These are phyloP conservation scores for Drosophila kuntzei DNA, from an alignment of 2,888 invertebrate genomes.

Conservation along the genomic window DNA sequence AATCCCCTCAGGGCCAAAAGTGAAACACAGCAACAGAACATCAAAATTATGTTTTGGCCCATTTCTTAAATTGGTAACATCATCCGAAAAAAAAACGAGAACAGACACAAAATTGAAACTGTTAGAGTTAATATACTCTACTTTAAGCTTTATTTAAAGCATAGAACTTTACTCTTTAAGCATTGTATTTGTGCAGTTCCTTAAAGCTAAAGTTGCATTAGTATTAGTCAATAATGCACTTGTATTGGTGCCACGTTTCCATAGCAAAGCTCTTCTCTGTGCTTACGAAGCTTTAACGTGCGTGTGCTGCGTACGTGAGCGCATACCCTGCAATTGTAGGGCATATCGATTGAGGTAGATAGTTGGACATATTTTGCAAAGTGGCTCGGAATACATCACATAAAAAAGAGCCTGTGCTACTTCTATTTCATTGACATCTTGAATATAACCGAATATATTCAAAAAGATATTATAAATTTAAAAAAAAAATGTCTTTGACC, in stretches of 20 bases:
- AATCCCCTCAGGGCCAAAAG: slow-evolving; percentile 49
- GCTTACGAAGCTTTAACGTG: slow-evolving; percentile 21
- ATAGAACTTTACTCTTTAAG: slow-evolving; percentile 7
- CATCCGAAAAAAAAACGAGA: neutral
- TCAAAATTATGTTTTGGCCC: slow-evolving; percentile 66
- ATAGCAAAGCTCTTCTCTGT: neutral
- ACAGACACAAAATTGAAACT: neutral
- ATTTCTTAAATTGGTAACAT: slow-evolving; percentile 30
- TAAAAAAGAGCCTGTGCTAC: too few species aligned
- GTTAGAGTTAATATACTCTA: slow-evolving; percentile 1
- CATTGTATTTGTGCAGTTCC: neutral
- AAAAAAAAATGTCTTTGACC: too few species aligned
- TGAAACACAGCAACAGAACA: slow-evolving; percentile 49
- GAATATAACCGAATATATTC: too few species aligned
- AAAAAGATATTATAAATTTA: too few species aligned
- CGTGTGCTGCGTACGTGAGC: slow-evolving; percentile 25
- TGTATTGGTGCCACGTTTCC: slow-evolving; percentile 2
- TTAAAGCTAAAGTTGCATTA: slow-evolving; percentile 2
- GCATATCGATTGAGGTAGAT: neutral
- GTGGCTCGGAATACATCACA: neutral
- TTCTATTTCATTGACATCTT: too few species aligned
- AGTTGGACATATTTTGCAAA: neutral
- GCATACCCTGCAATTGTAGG: neutral
- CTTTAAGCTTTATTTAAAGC: neutral
- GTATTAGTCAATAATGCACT: slow-evolving; percentile 3